These are phyloP conservation scores for Montipora sp. DNA, from an alignment of 64 coral and sea anemone genomes.

Conservation along the genomic window DNA sequence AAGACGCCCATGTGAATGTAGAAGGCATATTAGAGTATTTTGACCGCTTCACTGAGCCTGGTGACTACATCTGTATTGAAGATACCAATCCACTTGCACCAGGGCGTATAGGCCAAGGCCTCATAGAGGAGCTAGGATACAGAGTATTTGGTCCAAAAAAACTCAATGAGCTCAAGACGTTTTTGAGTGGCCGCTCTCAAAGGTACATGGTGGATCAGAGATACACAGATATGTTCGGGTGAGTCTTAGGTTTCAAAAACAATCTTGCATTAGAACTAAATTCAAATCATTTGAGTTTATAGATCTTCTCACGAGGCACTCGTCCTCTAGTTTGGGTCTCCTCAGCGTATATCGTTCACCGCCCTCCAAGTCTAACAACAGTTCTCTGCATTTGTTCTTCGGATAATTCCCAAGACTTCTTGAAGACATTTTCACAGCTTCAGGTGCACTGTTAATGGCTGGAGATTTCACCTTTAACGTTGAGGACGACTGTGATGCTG, in stretches of 20 bases:
- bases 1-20: constrained; percentile 72
- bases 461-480: too few relatives aligned
- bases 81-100: constrained; percentile 34
- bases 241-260: background rate
- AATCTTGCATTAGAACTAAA: too few relatives aligned
- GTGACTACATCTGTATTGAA: constrained; percentile 67
- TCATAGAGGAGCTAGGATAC: constrained; percentile 27
- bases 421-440: too few relatives aligned
- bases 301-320: too few relatives aligned
- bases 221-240: constrained; percentile 83
- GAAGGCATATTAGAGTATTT: constrained; percentile 51
- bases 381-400: too few relatives aligned
- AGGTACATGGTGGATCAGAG: constrained; percentile 58
- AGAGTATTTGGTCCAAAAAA: background rate
- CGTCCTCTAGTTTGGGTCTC: too few relatives aligned
- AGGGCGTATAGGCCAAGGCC: constrained; percentile 17
- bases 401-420: too few relatives aligned
- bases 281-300: too few relatives aligned
- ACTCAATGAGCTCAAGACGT: constrained; percentile 8
- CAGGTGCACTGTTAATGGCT: too few relatives aligned
- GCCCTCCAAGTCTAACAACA: too few relatives aligned
- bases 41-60: constrained; percentile 53
- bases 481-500: too few relatives aligned
- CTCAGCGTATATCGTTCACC: too few relatives aligned
- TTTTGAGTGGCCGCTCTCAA: constrained; percentile 46